A percentile compares a stretch with the other conserved stretches of the same genome.
Evolutionary conservation across 2,888 invertebrate genomes (phyloP).

Genomic region (Copidosoma aretas): DNA sequence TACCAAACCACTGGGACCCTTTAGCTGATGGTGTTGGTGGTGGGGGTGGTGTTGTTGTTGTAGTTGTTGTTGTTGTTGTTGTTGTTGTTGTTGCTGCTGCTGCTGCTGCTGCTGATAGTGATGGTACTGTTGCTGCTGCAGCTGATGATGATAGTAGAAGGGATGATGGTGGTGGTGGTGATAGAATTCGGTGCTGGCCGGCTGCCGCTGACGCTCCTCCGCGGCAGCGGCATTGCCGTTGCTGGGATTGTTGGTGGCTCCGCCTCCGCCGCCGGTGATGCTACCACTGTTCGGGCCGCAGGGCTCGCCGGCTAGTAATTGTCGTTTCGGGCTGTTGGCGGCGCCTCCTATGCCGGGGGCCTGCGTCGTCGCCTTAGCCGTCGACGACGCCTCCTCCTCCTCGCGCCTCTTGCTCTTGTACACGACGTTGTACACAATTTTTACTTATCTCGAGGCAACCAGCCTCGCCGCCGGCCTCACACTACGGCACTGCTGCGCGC

Average conservation of each 20-base stretch:
- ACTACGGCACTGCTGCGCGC: background rate
- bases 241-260: constrained; percentile 10
- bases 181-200: constrained; percentile 30
- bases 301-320: constrained; percentile 7
- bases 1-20: no score
- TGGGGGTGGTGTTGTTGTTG: constrained; percentile 9
- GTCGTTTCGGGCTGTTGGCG: constrained; percentile 28
- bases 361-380: constrained; percentile 24
- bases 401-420: constrained; percentile 43
- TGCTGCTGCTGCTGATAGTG: background rate
- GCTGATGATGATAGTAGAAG: background rate
- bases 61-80: background rate
- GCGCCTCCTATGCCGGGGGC: constrained; percentile 24
- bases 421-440: constrained; percentile 43
- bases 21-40: no score
- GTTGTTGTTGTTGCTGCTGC: constrained; percentile 2
- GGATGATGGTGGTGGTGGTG: constrained; percentile 34
- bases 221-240: constrained; percentile 9
- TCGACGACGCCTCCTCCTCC: constrained; percentile 42
- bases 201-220: constrained; percentile 34
- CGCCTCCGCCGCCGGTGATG: constrained; percentile 15
- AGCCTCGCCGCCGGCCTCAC: background rate
- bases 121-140: constrained; percentile 11
- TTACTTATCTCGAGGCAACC: constrained; percentile 37
- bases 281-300: constrained; percentile 22